phyloP scores from a whole-genome alignment of 2,113 vertebrate species.

The Lepus timidus region DNA sequence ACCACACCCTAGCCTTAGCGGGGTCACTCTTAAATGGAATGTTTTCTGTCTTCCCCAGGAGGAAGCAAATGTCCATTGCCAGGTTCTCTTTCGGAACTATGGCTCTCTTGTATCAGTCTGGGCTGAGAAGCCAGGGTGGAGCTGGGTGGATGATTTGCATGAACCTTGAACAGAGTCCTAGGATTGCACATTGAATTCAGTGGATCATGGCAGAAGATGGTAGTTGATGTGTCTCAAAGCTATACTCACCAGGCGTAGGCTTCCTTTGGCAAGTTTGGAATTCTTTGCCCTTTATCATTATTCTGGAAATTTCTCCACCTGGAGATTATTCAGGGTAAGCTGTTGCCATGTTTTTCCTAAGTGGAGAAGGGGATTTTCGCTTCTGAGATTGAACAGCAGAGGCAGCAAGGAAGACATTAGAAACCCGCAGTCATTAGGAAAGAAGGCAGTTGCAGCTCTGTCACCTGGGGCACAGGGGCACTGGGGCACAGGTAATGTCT shows the following conservation, averaged over 20 bases:
- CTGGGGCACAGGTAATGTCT: background rate
- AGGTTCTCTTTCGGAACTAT: background rate
- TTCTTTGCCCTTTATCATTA: slow-evolving; percentile 22
- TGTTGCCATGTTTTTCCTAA: background rate
- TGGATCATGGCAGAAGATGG: background rate
- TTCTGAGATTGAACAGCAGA: background rate
- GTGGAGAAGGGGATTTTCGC: background rate
- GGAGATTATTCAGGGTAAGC: background rate
- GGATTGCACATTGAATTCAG: background rate
- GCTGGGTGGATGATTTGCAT: background rate
- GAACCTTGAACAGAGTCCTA: background rate
- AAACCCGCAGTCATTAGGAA: background rate
- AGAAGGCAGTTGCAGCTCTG: background rate
- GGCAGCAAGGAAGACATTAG: background rate
- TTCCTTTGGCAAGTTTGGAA: background rate
- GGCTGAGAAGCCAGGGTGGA: background rate
- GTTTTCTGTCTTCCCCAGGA: background rate
- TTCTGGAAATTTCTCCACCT: slow-evolving; percentile 49
- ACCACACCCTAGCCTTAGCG: background rate
- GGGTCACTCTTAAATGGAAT: background rate
- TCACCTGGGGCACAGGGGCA: background rate
- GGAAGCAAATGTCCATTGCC: background rate
- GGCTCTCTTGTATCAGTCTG: background rate
- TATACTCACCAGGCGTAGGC: background rate
- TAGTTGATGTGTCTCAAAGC: background rate